Evolutionary conservation across 2,888 invertebrate genomes (phyloP).

Genomic region (Miltochrista miniata): DNA sequence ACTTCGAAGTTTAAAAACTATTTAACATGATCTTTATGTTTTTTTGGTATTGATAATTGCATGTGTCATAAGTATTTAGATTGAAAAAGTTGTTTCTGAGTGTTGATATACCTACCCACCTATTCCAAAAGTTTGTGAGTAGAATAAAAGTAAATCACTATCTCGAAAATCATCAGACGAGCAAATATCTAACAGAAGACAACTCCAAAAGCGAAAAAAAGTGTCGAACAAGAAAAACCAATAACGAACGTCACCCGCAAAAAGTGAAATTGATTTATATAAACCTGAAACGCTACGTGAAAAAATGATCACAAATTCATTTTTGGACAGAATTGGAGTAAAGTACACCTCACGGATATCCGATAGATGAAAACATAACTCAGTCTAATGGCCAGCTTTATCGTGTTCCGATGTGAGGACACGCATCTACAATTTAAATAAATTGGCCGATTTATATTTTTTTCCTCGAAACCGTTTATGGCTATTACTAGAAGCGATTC

Average conservation of each 20-base stretch:
- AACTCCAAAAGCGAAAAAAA: not conserved
- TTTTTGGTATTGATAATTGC: no score
- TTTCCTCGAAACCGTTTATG: conserved; percentile 21
- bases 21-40: no score
- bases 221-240: not conserved
- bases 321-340: conserved; percentile 21
- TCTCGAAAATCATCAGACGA: no score
- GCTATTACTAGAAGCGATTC: conserved; percentile 6
- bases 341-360: conserved; percentile 34
- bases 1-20: no score
- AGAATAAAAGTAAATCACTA: no score
- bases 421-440: conserved; percentile 39
- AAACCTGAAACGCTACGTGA: conserved; percentile 15
- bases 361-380: conserved; percentile 44
- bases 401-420: conserved; percentile 34
- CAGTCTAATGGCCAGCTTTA: conserved; percentile 36
- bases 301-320: conserved; percentile 19
- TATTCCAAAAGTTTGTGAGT: no score
- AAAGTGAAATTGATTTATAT: conserved; percentile 21
- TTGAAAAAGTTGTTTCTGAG: no score
- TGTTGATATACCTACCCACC: no score
- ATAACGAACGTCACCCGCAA: not conserved
- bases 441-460: conserved; percentile 41
- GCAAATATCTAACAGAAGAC: no score
- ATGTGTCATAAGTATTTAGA: no score